Evolutionary conservation across 2,888 invertebrate species (phyloP).

Genomic region (Tridacna crocea): DNA sequence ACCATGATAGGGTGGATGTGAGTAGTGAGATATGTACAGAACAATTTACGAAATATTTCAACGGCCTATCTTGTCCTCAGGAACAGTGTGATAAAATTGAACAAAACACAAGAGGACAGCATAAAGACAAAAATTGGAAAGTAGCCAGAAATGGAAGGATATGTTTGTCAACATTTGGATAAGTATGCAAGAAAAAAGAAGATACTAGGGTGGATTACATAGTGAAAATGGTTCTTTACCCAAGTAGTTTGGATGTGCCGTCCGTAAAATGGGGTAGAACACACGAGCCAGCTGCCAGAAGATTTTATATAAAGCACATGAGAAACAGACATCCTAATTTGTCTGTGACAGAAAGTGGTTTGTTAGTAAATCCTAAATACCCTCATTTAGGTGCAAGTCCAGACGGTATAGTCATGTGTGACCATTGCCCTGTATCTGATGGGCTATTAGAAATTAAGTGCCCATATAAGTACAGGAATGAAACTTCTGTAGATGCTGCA

Average conservation of each 20-base stretch:
- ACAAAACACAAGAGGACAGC: neutral
- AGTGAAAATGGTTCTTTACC: neutral
- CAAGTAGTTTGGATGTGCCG: neutral
- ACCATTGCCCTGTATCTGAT: neutral
- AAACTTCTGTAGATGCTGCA: neutral
- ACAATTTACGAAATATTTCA: slow-evolving; percentile 2
- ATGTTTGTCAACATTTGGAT: neutral
- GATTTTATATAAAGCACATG: neutral
- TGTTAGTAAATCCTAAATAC: neutral
- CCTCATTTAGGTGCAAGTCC: slow-evolving; percentile 13
- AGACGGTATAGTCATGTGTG: slow-evolving; percentile 1
- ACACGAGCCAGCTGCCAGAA: neutral
- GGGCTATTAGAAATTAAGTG: slow-evolving; percentile 35
- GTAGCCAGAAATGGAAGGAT: slow-evolving; percentile 1
- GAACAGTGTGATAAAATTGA: neutral
- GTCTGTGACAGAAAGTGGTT: neutral
- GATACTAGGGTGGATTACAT: neutral
- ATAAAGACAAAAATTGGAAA: neutral
- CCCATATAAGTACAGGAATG: slow-evolving; percentile 5
- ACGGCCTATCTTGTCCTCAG: neutral
- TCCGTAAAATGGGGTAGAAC: slow-evolving; percentile 6
- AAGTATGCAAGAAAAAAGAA: slow-evolving; percentile 1
- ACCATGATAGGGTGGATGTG: neutral
- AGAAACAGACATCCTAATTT: neutral
- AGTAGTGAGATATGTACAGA: neutral